Evolutionary conservation across 1,140 invertebrate species (phyloP), one percentile per base, ranked within the genome.

Genomic region (Aplysia californica): DNA sequence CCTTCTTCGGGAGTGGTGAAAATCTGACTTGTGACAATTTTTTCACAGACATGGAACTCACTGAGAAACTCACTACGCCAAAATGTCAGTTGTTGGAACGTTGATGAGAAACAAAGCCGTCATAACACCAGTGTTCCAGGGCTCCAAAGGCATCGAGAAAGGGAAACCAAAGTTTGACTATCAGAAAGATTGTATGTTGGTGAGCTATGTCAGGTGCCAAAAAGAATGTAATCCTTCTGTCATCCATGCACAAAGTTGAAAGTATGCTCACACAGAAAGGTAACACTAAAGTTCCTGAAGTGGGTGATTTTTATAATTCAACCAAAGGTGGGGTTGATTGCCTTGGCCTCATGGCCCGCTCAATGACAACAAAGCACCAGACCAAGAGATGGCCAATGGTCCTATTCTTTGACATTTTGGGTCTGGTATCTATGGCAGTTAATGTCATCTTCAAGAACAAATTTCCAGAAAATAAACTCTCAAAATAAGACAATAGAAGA

Each of bases 271-370:
- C 6, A 44, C 3, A 35, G 39, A 39, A 39, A 20, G 41, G 5
- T 50, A 20, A 38, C 18, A 72, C 55, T 31, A 70, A 18, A 90
- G 90, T 77, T 88, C 89, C 38, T 38, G 82, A 90, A 26, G 89
- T 91, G 44, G 84, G 90, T 56, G 41, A 77, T 6, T 83, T 83
- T 61, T 91, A 91, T 80, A 90, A 90, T 80, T 71, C 71, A 39
- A 88, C 86, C 2, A 92, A 92, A 50, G 44, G 44, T 50, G 44
- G 44, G 44, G 44, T 50, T 15, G 44, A 50, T 50, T 50, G 44
- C 44, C 71, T 91, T 21, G 80, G 83, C 75, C 50, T 79, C 35
- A 38, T 80, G 50, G 68, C 77, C 55, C 38, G 33, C 64, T 73
- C 55, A 41, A 78, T 78, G 56, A 80, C 80, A 18, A 76, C 61